phyloP scores from a whole-genome alignment of 1,140 invertebrate species.

The Zaprionus ghesquierei region DNA sequence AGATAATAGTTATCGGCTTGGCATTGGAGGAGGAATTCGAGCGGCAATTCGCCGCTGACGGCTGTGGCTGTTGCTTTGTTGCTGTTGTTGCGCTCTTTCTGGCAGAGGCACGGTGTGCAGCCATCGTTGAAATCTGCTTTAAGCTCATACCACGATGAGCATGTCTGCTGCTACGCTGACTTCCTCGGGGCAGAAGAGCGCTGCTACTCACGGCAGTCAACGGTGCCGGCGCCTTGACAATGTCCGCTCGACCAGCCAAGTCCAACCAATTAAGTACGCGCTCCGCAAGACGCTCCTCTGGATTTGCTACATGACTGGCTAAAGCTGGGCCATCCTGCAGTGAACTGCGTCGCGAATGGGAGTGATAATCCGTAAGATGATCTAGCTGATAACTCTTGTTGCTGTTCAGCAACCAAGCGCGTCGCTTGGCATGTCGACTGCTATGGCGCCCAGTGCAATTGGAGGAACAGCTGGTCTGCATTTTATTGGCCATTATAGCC shows the following conservation, averaged over 20 bases:
- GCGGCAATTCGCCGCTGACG: conserved; percentile 10
- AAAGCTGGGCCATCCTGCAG: conserved; percentile 50
- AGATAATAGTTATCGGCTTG: conserved; percentile 80
- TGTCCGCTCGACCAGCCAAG: conserved; percentile 66
- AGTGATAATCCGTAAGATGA: conserved; percentile 41
- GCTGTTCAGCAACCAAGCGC: conserved; percentile 56
- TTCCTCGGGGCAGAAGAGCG: conserved; percentile 28
- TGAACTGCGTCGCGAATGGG: conserved; percentile 63
- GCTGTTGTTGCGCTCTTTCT: conserved; percentile 32
- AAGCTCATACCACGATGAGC: conserved; percentile 42
- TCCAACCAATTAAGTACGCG: conserved; percentile 80
- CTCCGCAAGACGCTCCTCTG: conserved; percentile 75
- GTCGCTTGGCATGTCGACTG: conserved; percentile 50
- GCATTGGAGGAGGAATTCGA: conserved; percentile 51
- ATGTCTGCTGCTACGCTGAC: conserved; percentile 37
- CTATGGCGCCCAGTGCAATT: conserved; percentile 18
- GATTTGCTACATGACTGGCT: conserved; percentile 41
- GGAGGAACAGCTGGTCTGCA: conserved; percentile 1
- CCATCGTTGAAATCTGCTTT: conserved; percentile 33
- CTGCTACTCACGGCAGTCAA: conserved; percentile 21
- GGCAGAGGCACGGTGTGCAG: conserved; percentile 25
- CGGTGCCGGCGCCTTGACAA: conserved; percentile 34
- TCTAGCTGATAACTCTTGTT: conserved; percentile 58
- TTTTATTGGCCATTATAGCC: conserved; percentile 28
- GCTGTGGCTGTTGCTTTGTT: conserved; percentile 10